These are phyloP conservation scores for Thamnophis sirtalis DNA, from an alignment of 2,113 vertebrate genomes.

Conservation along the genomic window DNA sequence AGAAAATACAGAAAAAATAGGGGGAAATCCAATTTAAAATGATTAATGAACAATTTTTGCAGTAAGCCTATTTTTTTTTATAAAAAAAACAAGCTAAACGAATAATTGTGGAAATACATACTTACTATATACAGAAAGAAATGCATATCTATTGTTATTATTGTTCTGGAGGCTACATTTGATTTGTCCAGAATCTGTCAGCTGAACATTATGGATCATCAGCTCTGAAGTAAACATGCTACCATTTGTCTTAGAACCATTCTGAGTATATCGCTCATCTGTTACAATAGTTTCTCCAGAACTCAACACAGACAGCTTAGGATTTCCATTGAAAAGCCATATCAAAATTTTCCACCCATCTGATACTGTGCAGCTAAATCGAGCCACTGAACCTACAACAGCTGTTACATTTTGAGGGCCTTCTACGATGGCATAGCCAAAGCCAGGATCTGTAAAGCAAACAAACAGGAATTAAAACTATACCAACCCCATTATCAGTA, in stretches of 20 bases:
- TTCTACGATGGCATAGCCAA: slow-evolving; percentile 50
- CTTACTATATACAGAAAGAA: slow-evolving; percentile 81
- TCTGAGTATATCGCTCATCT: slow-evolving; percentile 59
- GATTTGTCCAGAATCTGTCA: slow-evolving; percentile 67
- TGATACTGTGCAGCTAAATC: slow-evolving; percentile 76
- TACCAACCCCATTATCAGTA: not conserved
- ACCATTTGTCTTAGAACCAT: slow-evolving; percentile 23
- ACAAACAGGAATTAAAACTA: not conserved
- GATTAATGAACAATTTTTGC: not conserved
- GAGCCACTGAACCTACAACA: slow-evolving; percentile 69
- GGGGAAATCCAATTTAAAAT: not conserved
- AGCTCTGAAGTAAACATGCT: slow-evolving; percentile 69
- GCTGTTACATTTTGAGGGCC: slow-evolving; percentile 68
- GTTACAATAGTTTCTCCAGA: slow-evolving; percentile 55
- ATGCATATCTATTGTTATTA: slow-evolving; percentile 49
- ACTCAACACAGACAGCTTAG: slow-evolving; percentile 65
- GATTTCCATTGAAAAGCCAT: slow-evolving; percentile 67
- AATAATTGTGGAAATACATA: not conserved
- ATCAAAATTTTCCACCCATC: slow-evolving; percentile 74
- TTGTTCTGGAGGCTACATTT: slow-evolving; percentile 75
- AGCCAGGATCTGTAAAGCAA: slow-evolving; percentile 55
- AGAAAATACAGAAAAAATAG: not conserved
- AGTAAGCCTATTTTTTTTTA: not conserved
- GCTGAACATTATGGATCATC: slow-evolving; percentile 63
- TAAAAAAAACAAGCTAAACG: not conserved